Percentiles rank a stretch among this genome's conserved stretches.
Evolutionary conservation across 2,797 vertebrate genomes (phyloP).

Genomic region (Oreochromis mossambicus): DNA sequence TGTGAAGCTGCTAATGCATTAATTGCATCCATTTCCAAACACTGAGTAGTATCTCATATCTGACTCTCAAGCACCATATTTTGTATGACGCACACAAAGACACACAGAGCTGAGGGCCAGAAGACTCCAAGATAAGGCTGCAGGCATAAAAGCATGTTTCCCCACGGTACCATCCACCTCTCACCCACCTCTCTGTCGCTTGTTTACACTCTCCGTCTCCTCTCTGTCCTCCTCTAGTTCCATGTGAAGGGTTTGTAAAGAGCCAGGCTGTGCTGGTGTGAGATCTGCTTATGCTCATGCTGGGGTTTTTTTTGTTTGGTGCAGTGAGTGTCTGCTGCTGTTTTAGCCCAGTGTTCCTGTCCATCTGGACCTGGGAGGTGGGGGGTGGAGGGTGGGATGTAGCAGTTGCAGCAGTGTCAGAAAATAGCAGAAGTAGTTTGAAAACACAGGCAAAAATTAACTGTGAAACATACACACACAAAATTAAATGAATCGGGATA

Average conservation of each 20-base stretch:
- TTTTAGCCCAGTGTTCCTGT: slow-evolving; percentile 19
- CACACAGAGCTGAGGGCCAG: neutral
- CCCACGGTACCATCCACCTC: neutral
- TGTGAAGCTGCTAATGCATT: slow-evolving; percentile 24
- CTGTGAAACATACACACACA: neutral
- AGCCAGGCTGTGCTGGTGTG: slow-evolving; percentile 32
- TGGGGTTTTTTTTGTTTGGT: neutral
- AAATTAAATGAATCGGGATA: neutral
- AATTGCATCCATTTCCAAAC: slow-evolving; percentile 13
- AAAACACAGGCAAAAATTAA: neutral
- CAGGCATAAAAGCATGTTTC: neutral
- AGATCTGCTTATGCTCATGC: slow-evolving; percentile 17
- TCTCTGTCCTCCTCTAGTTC: neutral
- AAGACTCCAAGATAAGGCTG: neutral
- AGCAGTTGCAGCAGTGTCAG: neutral
- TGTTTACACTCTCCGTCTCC: slow-evolving; percentile 5
- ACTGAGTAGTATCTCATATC: neutral
- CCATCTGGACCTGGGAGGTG: slow-evolving; percentile 24
- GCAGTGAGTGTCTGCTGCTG: slow-evolving; percentile 30
- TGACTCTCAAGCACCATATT: neutral
- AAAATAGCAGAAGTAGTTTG: neutral
- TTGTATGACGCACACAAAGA: neutral
- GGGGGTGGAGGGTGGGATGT: neutral
- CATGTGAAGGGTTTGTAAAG: slow-evolving; percentile 15
- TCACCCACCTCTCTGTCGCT: neutral